Evolutionary conservation across 2,113 vertebrate genomes (phyloP).

Genomic region (Hypanus sabinus): DNA sequence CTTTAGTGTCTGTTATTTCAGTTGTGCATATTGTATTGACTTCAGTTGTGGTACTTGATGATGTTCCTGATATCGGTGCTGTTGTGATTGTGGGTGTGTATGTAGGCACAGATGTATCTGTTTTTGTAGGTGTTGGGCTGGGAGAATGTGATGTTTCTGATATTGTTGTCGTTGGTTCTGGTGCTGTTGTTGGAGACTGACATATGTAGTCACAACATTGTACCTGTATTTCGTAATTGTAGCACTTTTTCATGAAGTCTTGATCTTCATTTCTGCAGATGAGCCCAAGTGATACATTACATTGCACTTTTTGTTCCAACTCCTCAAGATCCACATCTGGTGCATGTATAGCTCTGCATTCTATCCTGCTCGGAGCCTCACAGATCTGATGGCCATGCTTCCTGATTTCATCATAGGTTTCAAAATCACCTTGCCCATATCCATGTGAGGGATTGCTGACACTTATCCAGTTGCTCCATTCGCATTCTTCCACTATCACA

Average conservation of each 20-base stretch:
- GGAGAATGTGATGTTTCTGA: too few species aligned
- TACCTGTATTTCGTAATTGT: constrained; percentile 9
- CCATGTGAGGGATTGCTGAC: background rate
- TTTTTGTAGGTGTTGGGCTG: background rate
- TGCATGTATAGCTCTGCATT: constrained; percentile 6
- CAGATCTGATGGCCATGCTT: background rate
- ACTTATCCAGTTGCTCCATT: constrained; percentile 23
- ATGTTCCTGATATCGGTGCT: too few species aligned
- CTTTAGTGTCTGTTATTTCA: too few species aligned
- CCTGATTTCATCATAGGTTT: constrained; percentile 20
- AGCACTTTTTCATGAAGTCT: background rate
- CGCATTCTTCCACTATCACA: constrained; percentile 23
- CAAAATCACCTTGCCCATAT: background rate
- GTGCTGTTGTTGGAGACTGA: background rate
- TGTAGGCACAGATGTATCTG: background rate
- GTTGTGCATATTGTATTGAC: too few species aligned
- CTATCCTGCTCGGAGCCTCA: background rate
- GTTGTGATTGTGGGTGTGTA: background rate
- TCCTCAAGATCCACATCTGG: background rate
- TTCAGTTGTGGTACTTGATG: too few species aligned
- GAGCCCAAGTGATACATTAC: background rate
- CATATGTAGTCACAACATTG: background rate
- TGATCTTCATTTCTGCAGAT: constrained; percentile 4
- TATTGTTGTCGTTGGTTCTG: background rate
- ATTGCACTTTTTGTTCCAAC: background rate